A percentile compares a stretch with the other conserved stretches of the same genome.
Evolutionary conservation across 2,113 vertebrate species (phyloP).

Genomic region (Eulemur rufifrons): DNA sequence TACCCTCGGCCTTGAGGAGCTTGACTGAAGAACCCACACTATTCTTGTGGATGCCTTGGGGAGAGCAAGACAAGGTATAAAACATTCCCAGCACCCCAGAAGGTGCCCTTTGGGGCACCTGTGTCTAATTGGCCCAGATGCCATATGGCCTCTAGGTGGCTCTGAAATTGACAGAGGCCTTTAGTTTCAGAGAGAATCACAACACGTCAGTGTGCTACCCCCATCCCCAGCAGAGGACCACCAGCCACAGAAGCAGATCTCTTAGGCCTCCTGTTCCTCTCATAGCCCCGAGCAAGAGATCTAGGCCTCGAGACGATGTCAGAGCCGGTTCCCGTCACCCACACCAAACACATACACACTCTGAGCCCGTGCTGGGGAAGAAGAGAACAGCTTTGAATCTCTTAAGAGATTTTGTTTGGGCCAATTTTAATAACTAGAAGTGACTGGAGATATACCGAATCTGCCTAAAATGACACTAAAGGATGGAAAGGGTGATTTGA

Average conservation of each 20-base stretch:
- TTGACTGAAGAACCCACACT: not conserved
- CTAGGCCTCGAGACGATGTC: not conserved
- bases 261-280: not conserved
- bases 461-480: not conserved
- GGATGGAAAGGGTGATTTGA: not conserved
- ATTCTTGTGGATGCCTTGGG: not conserved
- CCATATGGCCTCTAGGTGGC: not conserved
- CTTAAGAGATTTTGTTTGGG: not conserved
- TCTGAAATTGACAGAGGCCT: not conserved
- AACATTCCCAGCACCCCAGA: not conserved
- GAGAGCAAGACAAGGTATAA: not conserved
- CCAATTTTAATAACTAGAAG: slow-evolving; percentile 13
- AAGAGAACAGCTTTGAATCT: not conserved
- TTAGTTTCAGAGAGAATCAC: slow-evolving; percentile 25
- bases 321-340: not conserved
- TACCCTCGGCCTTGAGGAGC: not conserved
- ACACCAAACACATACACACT: not conserved
- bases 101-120: not conserved
- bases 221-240: not conserved
- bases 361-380: not conserved
- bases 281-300: not conserved
- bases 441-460: not conserved
- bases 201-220: not conserved
- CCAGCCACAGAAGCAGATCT: not conserved
- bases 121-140: not conserved